These are phyloP conservation scores for Euproctis similis DNA, from an alignment of 2,888 invertebrate species.

Conservation along the genomic window DNA sequence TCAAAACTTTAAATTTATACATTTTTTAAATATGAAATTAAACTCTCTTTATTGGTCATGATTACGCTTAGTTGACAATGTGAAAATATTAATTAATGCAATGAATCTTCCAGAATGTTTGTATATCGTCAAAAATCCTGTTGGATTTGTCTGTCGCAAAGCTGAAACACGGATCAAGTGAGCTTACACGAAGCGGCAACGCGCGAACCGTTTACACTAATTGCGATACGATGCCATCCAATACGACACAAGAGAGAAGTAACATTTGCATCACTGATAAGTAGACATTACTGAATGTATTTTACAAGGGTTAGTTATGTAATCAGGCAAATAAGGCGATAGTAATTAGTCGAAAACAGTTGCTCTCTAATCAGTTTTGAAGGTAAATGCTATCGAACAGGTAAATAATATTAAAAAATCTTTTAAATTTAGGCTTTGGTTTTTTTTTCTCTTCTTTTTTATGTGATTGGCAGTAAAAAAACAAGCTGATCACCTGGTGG, in stretches of 20 bases:
- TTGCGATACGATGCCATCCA: conserved; percentile 57
- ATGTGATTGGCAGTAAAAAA: no score
- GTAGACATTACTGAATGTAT: no score
- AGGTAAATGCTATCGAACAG: not conserved
- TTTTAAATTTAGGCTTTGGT: no score
- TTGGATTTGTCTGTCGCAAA: conserved; percentile 63
- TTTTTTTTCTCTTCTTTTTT: no score
- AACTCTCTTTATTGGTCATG: not conserved
- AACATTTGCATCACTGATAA: conserved; percentile 31
- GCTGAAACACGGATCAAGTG: conserved; percentile 59
- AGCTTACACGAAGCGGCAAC: conserved; percentile 51
- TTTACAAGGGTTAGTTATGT: conserved; percentile 20
- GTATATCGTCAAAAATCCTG: conserved; percentile 28
- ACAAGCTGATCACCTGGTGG: no score
- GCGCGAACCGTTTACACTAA: conserved; percentile 59
- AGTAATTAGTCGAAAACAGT: not conserved
- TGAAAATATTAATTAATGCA: conserved; percentile 1
- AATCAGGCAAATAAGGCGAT: conserved; percentile 4
- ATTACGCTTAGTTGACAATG: not conserved
- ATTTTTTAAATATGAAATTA: no score
- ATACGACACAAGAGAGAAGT: conserved; percentile 15
- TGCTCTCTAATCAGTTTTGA: not conserved
- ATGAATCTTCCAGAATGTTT: conserved; percentile 19
- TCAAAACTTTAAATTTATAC: no score
- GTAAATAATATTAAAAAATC: not conserved